Conservation (phyloP, 2,113 vertebrate species). For the Gopherus evgoodei region DNA sequence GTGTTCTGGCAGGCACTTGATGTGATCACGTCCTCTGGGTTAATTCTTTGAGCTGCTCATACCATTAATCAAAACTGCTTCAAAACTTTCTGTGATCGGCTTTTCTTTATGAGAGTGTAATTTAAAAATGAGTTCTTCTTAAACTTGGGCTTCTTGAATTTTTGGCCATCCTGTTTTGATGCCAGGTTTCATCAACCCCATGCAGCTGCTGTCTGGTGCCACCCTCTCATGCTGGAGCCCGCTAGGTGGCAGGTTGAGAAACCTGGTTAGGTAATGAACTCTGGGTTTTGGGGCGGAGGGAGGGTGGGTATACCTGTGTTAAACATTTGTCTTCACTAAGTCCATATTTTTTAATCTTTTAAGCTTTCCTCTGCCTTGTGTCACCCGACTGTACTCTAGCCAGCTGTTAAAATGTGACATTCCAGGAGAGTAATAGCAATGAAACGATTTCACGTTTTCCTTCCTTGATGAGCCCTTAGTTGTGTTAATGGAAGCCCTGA, state of each 20-base stretch:
- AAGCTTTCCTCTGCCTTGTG: slow-evolving; percentile 59
- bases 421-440: slow-evolving; percentile 51
- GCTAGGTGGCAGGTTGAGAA: slow-evolving; percentile 52
- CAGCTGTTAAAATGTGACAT: slow-evolving; percentile 55
- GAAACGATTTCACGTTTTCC: slow-evolving; percentile 68
- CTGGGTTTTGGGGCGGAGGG: background rate
- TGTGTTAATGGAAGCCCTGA: slow-evolving; percentile 67
- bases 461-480: slow-evolving; percentile 49
- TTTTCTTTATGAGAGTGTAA: background rate
- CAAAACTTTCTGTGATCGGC: background rate
- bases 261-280: slow-evolving; percentile 26
- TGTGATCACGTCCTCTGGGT: background rate
- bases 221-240: slow-evolving; percentile 27
- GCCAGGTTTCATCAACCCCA: background rate
- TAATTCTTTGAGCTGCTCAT: background rate
- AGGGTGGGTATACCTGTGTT: slow-evolving; percentile 14
- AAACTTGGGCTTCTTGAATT: background rate
- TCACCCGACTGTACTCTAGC: slow-evolving; percentile 41
- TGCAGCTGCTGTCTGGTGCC: slow-evolving; percentile 1
- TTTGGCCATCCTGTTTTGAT: slow-evolving; percentile 23
- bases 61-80: background rate
- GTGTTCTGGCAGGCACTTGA: background rate
- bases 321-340: slow-evolving; percentile 48
- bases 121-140: slow-evolving; percentile 8
- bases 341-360: slow-evolving; percentile 50